A percentile compares a stretch with the other conserved stretches of the same genome.
Conservation (phyloP, 2,797 vertebrate genomes). For the Heliangelus exortis region DNA sequence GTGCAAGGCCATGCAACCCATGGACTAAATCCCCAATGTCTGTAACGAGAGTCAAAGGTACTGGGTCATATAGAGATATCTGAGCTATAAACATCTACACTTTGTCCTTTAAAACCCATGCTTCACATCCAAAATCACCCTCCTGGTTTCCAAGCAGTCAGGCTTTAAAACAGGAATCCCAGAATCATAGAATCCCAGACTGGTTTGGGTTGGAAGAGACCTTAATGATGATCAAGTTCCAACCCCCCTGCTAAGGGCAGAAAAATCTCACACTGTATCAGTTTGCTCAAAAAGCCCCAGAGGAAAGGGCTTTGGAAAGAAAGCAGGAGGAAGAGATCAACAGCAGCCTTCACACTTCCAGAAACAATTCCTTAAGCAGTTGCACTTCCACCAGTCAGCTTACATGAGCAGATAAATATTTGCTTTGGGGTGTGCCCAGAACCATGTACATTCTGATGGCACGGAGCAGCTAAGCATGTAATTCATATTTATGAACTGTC, state of each 20-base stretch:
- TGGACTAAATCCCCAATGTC: neutral
- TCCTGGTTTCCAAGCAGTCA: neutral
- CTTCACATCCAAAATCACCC: neutral
- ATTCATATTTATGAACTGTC: slow-evolving; percentile 4
- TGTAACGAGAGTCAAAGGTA: neutral
- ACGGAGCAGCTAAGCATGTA: neutral
- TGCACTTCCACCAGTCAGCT: neutral
- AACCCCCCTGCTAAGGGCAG: too few species aligned
- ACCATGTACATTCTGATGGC: neutral
- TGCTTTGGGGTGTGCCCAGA: neutral
- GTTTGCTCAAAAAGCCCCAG: too few species aligned
- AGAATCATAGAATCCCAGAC: too few species aligned
- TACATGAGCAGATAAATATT: neutral
- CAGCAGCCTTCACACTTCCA: neutral
- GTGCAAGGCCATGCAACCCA: neutral
- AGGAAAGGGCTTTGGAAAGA: neutral
- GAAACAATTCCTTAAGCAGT: neutral
- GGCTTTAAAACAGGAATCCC: neutral
- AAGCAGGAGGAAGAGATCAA: neutral
- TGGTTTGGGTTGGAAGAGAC: too few species aligned
- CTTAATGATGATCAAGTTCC: too few species aligned
- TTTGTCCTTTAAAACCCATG: neutral
- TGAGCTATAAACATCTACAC: neutral
- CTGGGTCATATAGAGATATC: neutral
- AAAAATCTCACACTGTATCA: too few species aligned